Base-by-base conservation (phyloP, 2,113 vertebrate species). In the Xyliphius kryptos region DNA sequence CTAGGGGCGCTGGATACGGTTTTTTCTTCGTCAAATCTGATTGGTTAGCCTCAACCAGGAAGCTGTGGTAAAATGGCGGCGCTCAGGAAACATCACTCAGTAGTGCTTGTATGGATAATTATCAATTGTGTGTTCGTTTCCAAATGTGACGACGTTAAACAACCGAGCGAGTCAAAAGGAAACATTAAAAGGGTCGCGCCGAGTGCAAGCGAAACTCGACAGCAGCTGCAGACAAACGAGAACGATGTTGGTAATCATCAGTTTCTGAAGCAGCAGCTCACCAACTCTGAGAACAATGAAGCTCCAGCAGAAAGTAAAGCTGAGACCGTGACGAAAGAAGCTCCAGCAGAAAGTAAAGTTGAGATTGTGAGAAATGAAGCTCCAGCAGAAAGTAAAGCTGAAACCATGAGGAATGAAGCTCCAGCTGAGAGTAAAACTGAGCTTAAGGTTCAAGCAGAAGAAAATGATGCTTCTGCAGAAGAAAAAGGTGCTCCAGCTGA, bases 51-150 rank as follows among this genome's bases (percentile, higher is more conserved):
- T 7, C 9, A 10, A 53, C 13, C 9, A 26, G 68, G 69, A 75
- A 68, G 73, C 44, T 36, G 8, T 6, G 5, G 9, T 15, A 19
- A 78, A 63, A 89, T 88, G 86, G 85, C 82, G 36, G 69, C 75
- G 14, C 8, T 5, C 73, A 69, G 76, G 48, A 70, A 54, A 44
- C 26, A 40, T 14, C 16, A 26, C 22, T 16, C 1, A 17, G 8
- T 37, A 3, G 19, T 56, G 21, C 37, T 73, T 41, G 19, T 66
- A 56, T 9, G 73, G 1, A 9, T 77, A 63, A 3, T 83, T 7
- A 17, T 10, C 11, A 5, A 8, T 48, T 22, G 78, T 47, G 12
- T 49, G 2, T 54, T 64, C 61, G 17, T n/a, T 22, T 20, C 62
- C 38, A 44, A 15, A 3, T 54, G 56, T 50, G 61, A 59, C 22